A percentile compares a stretch with the other conserved stretches of the same genome.
phyloP scores from a whole-genome alignment of 2,797 vertebrate species.

The Rhinoraja longicauda region DNA sequence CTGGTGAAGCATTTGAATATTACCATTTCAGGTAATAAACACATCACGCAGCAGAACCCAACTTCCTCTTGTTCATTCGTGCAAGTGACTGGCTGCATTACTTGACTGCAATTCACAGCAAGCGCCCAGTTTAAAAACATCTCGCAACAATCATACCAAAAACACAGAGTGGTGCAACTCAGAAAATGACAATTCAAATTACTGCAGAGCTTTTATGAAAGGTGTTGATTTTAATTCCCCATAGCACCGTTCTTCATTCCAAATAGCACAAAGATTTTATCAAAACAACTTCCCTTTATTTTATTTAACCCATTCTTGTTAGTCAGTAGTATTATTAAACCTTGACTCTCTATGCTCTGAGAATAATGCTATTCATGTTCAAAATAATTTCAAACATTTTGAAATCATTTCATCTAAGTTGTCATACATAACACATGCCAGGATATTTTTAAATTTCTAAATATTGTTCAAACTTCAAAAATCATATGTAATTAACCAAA shows the following conservation, averaged over 20 bases:
- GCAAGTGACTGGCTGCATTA: neutral
- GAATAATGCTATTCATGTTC: neutral
- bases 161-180: neutral
- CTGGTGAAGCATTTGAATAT: constrained; percentile 41
- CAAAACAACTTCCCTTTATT: neutral
- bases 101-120: constrained; percentile 25
- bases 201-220: too few species aligned
- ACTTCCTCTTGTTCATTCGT: constrained; percentile 50
- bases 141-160: neutral
- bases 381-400: neutral
- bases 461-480: neutral
- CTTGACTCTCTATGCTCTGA: neutral
- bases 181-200: neutral
- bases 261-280: neutral
- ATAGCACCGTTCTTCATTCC: too few species aligned
- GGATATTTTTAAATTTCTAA: neutral
- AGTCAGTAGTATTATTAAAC: neutral
- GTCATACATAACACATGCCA: neutral
- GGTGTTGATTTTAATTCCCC: neutral
- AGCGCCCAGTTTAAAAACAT: neutral
- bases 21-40: constrained; percentile 54
- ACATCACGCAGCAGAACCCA: constrained; percentile 38
- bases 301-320: neutral
- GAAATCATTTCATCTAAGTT: neutral
- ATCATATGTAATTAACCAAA: neutral